Evolutionary conservation across 2,113 vertebrate genomes (phyloP), one percentile per base, ranked within the genome.

Genomic region (Glareola pratincola): DNA sequence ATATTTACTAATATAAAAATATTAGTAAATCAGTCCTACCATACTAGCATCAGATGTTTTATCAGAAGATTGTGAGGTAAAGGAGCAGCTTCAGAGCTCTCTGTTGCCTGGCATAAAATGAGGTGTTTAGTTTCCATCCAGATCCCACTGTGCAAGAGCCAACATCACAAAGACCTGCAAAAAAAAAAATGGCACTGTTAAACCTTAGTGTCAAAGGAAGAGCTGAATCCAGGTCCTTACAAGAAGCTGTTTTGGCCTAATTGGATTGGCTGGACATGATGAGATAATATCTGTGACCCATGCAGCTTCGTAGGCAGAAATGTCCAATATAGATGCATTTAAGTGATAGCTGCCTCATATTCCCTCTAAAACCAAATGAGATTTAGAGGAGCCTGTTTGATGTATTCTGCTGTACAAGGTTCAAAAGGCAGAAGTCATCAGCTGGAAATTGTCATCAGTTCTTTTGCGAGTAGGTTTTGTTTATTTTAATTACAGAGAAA

Each of bases 251-350:
- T 88, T 57, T 56, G 41, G 34, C 41, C 82, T 94, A 48, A 59
- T 63, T 92, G 82, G 41, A 12, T 92, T 92, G 66, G 24, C 82
- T 57, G 56, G 82, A 54, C 69, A 29, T 8, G 64, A 56, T 53
- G 88, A 92, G 60, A 63, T 63, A 53, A 3, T 5, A 22, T 85
- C 91, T 78, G 1, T 71, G 74, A 36, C 37, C 93, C 82, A 2
- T 50, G 78, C 56, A 82, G 85, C 91, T 94, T 73, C 78, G 71
- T 27, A 78, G 80, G 82, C 74, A 96, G 85, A 85, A 90, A 75
- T 67, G 66, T 63, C 85, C 67, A 79, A 47, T 63, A 29, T 3
- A 88, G 74, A 59, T 82, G 66, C 47, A 57, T 88, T 92, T 82
- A 85, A 81, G 91, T 54, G 78, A 63, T 39, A 67, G 85, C 62